Conservation (phyloP, 1,140 invertebrate genomes). For the Drosophila trapezifrons region DNA sequence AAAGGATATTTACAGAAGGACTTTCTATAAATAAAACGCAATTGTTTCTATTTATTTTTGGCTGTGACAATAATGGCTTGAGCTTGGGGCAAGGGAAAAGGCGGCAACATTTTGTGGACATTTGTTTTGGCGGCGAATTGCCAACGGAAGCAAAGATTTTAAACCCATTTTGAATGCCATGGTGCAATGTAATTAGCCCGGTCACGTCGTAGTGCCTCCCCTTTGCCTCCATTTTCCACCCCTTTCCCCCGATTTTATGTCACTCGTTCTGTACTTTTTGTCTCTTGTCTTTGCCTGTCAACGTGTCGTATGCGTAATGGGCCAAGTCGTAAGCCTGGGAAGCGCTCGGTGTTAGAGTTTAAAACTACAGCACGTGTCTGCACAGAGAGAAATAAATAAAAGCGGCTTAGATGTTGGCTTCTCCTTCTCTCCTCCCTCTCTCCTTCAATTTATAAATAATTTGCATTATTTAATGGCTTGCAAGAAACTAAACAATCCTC, state of each 20-base stretch:
- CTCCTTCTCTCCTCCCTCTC: too few species aligned
- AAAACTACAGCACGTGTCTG: background rate
- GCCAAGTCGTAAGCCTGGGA: background rate
- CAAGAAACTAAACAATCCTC: too few species aligned
- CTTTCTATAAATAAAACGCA: background rate
- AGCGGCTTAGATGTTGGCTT: background rate
- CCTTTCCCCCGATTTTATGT: background rate
- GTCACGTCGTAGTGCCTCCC: conserved; percentile 24
- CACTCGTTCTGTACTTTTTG: background rate
- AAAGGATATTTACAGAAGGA: too few species aligned
- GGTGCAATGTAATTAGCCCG: conserved; percentile 70
- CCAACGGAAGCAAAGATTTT: conserved; percentile 76
- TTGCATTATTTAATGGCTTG: background rate
- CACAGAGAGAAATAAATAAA: too few species aligned
- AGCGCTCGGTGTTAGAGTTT: background rate
- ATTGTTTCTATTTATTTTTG: background rate
- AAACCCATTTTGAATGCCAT: conserved; percentile 68
- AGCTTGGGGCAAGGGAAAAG: conserved; percentile 22
- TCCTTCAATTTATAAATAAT: background rate
- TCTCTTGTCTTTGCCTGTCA: conserved; percentile 25
- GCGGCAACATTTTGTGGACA: conserved; percentile 24
- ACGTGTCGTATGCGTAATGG: conserved; percentile 55
- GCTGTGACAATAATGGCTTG: conserved; percentile 1
- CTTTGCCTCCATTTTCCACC: background rate
- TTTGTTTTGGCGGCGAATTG: conserved; percentile 51